These are phyloP conservation scores for Monoplex corrugatus DNA, from an alignment of 2,888 invertebrate genomes.

Conservation along the genomic window DNA sequence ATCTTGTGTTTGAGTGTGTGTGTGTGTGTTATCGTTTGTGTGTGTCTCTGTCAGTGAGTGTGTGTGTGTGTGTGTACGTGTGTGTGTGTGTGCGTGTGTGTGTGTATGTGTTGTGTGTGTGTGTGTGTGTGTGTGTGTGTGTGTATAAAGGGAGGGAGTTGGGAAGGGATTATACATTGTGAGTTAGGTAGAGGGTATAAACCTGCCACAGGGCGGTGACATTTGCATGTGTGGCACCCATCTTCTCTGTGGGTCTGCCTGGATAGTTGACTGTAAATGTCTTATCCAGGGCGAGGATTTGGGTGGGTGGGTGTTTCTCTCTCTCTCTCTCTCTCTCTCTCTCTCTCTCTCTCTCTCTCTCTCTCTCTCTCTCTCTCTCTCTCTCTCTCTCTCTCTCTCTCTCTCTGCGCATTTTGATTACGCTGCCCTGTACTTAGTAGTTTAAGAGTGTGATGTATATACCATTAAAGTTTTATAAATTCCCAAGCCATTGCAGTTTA, in stretches of 20 bases:
- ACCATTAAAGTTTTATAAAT: too few species aligned
- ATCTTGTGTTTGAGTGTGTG: neutral
- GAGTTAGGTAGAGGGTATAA: constrained; percentile 8
- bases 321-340: neutral
- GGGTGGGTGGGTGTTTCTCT: neutral
- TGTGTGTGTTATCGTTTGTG: neutral
- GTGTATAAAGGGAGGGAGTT: neutral
- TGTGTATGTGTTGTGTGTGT: neutral
- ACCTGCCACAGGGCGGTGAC: neutral
- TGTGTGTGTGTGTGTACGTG: neutral
- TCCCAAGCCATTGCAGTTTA: too few species aligned
- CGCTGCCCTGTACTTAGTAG: neutral
- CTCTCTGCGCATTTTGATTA: neutral
- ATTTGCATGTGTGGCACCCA: constrained; percentile 17
- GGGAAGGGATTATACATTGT: too few species aligned
- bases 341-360: neutral
- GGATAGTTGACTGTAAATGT: neutral
- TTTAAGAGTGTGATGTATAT: too few species aligned
- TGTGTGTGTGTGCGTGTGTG: neutral
- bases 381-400: constrained; percentile 3
- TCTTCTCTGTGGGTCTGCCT: neutral
- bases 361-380: constrained; percentile 11
- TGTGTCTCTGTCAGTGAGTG: constrained; percentile 8
- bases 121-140: neutral
- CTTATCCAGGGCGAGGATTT: neutral